A percentile compares a stretch with the other conserved stretches of the same genome.
phyloP scores from a whole-genome alignment of 1,140 invertebrate genomes.

The Drosophila insularis region DNA sequence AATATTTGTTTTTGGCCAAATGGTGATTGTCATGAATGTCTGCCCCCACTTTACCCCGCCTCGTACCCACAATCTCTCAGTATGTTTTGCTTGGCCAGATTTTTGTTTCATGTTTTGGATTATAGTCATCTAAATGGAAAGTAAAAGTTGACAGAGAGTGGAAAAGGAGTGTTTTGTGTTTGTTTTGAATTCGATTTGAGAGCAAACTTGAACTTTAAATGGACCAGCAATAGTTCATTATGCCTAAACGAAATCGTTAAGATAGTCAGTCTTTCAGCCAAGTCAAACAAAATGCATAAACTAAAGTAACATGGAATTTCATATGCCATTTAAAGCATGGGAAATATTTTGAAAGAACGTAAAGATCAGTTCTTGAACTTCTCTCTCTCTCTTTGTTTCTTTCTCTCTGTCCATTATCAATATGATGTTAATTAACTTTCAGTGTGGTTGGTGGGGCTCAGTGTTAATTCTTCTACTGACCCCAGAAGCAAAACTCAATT shows the following conservation, averaged over 20 bases:
- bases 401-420: not conserved
- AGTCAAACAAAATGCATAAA: too few species aligned
- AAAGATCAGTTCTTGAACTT: not conserved
- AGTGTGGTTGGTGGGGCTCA: not conserved
- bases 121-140: conserved; percentile 38
- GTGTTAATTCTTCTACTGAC: not conserved
- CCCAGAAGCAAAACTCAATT: not conserved
- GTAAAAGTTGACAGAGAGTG: conserved; percentile 37
- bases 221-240: not conserved
- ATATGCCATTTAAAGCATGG: too few species aligned
- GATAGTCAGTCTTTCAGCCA: too few species aligned
- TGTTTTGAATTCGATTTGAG: conserved; percentile 8
- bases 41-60: not conserved
- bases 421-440: not conserved
- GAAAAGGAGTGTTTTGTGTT: conserved; percentile 23
- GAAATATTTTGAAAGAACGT: too few species aligned
- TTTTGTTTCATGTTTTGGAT: conserved; percentile 22
- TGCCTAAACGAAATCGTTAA: not conserved
- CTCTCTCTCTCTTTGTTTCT: too few species aligned
- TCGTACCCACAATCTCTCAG: not conserved
- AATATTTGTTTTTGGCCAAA: conserved; percentile 33
- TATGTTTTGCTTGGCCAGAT: not conserved
- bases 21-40: conserved; percentile 7
- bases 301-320: too few species aligned
- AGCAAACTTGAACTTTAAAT: conserved; percentile 23